Evolutionary conservation across 2,113 vertebrate genomes (phyloP).

Genomic region (Vombatus ursinus): DNA sequence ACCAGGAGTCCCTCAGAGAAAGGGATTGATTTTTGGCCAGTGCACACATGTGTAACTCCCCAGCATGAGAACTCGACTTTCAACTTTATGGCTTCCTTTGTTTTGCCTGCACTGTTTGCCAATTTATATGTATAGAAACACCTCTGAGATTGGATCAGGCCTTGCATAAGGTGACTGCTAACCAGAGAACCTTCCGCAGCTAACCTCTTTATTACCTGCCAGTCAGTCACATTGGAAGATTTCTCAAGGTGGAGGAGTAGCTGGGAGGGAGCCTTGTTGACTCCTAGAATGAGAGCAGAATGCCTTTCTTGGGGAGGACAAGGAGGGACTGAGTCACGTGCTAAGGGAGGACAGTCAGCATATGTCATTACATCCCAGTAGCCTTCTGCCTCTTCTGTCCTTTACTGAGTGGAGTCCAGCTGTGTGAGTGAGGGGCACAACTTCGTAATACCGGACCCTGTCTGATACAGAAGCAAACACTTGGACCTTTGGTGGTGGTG

Average conservation of each 20-base stretch:
- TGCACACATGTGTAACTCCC: slow-evolving; percentile 66
- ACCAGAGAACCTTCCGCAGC: neutral
- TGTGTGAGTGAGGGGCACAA: neutral
- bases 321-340: neutral
- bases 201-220: neutral
- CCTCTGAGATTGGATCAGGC: neutral
- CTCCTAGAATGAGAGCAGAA: neutral
- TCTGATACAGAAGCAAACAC: neutral
- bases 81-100: neutral
- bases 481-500: neutral
- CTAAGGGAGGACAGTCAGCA: neutral
- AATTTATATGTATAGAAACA: neutral
- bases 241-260: neutral
- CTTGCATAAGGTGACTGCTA: neutral
- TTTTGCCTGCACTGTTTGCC: slow-evolving; percentile 5
- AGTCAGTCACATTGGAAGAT: neutral
- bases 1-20: slow-evolving; percentile 71
- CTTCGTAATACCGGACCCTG: neutral
- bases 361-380: neutral
- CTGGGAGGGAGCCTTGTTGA: neutral
- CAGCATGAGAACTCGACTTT: slow-evolving; percentile 74
- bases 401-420: neutral
- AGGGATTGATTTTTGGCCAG: slow-evolving; percentile 77
- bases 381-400: neutral
- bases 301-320: neutral